Evolutionary conservation across 2,888 invertebrate genomes (phyloP), one percentile per base, ranked within the genome.

Genomic region (Ceriagrion tenellum): DNA sequence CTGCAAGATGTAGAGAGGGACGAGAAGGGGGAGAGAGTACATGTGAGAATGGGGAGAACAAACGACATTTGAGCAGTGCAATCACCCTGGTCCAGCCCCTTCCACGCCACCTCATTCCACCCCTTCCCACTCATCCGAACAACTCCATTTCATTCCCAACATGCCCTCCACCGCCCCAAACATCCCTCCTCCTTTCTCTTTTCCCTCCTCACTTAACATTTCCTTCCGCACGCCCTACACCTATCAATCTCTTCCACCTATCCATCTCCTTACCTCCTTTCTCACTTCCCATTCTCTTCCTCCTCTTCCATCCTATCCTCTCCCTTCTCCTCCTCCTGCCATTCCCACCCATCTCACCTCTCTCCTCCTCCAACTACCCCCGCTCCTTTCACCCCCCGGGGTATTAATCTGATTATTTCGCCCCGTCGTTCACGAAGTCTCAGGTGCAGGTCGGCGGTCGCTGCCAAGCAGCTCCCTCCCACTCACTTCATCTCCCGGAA

Each of bases 331-430:
- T 63, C 40, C 35, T 90, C 20, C 90, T 35, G 20, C 90, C 16
- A 30, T 63, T 40, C 40, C 35, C 63, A 12, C 55, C 81, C 35
- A 1, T 35, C 69, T 26, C 59, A 26, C 55, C 90, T 30, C 30
- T 35, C 20, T 40, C 23, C 47, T 16, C 90, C 90, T 59, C 56
- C 90, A 16, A 90, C 56, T 30, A 4, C 30, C 30, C n/a, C 88
- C 40, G 56, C 90, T 30, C 16, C 55, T n/a, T 56, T 56, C 63
- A 35, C 20, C n/a, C 63, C 93, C 69, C 40, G n/a, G 40, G 74
- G 63, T 93, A 93, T 93, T 93, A 93, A 93, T 93, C 93, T 93
- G 93, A 93, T 93, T 93, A 93, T 93, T 93, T 93, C 74, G 91
- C 91, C 63, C 63, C 91, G 63, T 91, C 91, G 91, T 91, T 91